Percentiles rank a stretch among this genome's conserved stretches.
Conservation (phyloP, 2,113 vertebrate species). For the Protomyctophum bolini region DNA sequence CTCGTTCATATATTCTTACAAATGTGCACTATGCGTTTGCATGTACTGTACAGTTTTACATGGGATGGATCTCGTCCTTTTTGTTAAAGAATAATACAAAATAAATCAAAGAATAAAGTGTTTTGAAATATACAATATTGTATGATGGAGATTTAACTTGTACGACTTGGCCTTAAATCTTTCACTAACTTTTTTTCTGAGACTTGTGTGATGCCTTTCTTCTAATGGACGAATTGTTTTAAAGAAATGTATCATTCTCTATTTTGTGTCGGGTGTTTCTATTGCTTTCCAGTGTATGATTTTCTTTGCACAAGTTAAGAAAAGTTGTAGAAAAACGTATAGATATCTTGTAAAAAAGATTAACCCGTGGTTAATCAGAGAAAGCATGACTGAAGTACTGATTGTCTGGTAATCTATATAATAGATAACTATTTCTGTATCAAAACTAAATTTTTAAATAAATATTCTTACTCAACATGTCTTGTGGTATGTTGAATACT, state of each 20-base stretch:
- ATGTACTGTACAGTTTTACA: constrained; percentile 90
- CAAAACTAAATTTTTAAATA: constrained; percentile 80
- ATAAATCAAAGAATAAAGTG: constrained; percentile 59
- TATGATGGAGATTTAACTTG: constrained; percentile 74
- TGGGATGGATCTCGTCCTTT: constrained; percentile 85
- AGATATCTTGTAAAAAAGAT: constrained; percentile 84
- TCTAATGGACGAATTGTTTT: constrained; percentile 80
- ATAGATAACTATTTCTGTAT: constrained; percentile 85
- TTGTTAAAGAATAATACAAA: constrained; percentile 77
- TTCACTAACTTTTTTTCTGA: constrained; percentile 84
- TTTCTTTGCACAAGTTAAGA: constrained; percentile 83
- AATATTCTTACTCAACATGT: constrained; percentile 79
- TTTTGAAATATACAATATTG: constrained; percentile 77
- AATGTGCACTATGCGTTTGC: constrained; percentile 87
- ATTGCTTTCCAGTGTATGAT: constrained; percentile 85
- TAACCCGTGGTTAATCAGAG: constrained; percentile 80
- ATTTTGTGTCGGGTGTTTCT: constrained; percentile 84
- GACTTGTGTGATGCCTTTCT: constrained; percentile 94
- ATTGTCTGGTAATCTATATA: constrained; percentile 79
- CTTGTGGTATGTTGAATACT: background rate
- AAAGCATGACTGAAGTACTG: constrained; percentile 89
- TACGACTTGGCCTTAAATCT: constrained; percentile 99
- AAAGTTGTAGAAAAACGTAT: constrained; percentile 43
- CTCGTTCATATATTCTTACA: constrained; percentile 84
- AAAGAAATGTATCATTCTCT: constrained; percentile 61